phyloP scores from a whole-genome alignment of 2,113 vertebrate species.

The Oreochromis spilurus region DNA sequence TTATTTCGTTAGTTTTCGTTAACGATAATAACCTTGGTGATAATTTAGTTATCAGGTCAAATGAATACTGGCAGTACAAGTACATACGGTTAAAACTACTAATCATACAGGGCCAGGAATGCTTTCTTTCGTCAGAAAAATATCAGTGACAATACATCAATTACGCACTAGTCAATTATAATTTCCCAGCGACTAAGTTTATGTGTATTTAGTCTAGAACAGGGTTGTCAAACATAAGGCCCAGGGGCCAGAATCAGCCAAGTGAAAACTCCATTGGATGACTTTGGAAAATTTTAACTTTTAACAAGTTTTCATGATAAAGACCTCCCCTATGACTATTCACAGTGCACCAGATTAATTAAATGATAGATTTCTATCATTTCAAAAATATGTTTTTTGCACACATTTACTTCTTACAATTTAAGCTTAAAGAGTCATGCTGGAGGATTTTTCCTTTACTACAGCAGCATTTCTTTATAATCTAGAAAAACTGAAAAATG shows the following conservation, averaged over 20 bases:
- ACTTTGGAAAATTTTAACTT: background rate
- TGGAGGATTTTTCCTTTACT: background rate
- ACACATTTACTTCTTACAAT: background rate
- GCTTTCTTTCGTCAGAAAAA: background rate
- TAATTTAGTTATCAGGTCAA: background rate
- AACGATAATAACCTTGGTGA: background rate
- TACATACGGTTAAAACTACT: background rate
- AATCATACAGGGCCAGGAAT: background rate
- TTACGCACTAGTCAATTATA: background rate
- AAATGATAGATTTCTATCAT: background rate
- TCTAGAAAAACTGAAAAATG: background rate
- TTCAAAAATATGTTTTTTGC: background rate
- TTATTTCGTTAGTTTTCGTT: too few species aligned
- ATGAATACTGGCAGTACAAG: background rate
- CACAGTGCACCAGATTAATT: background rate
- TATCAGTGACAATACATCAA: background rate
- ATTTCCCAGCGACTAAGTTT: background rate
- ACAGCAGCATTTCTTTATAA: background rate
- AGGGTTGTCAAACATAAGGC: background rate
- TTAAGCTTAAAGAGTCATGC: background rate
- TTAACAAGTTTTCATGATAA: background rate
- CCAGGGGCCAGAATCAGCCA: background rate
- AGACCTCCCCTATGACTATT: background rate
- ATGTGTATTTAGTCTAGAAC: background rate
- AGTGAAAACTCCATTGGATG: fast-evolving